A percentile compares a stretch with the other conserved stretches of the same genome.
Evolutionary conservation across 2,888 invertebrate species (phyloP).

Genomic region (Microchrysa polita): DNA sequence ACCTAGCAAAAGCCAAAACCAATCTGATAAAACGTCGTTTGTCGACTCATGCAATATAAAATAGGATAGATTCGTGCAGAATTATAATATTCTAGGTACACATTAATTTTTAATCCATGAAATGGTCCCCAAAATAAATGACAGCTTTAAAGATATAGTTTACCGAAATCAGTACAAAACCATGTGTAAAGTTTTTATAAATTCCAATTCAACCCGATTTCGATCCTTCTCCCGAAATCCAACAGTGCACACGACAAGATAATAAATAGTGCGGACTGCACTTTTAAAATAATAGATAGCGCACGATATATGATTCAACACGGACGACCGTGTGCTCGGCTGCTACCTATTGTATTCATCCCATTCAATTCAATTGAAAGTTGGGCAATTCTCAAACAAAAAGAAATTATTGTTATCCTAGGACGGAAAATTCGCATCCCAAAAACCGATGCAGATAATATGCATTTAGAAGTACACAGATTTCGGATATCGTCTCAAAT

Average conservation of each 20-base stretch:
- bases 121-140: too few species aligned
- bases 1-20: too few species aligned
- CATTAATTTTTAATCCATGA: too few species aligned
- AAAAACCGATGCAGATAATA: conserved; percentile 25
- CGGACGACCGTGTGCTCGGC: conserved; percentile 26
- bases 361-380: conserved; percentile 36
- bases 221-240: background rate
- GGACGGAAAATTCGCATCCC: conserved; percentile 19
- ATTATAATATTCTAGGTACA: too few species aligned
- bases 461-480: conserved; percentile 34
- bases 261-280: conserved; percentile 16
- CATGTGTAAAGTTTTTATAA: too few species aligned
- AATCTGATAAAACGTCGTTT: too few species aligned
- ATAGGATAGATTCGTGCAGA: too few species aligned
- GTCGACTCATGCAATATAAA: too few species aligned
- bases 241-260: background rate
- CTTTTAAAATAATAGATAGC: conserved; percentile 29
- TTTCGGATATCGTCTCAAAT: background rate
- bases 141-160: too few species aligned
- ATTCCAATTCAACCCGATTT: too few species aligned
- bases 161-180: too few species aligned
- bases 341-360: conserved; percentile 32
- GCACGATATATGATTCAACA: conserved; percentile 41
- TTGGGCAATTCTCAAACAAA: conserved; percentile 2
- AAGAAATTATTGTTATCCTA: conserved; percentile 27